A percentile compares a stretch with the other conserved stretches of the same genome.
Conservation (phyloP, 2,797 vertebrate genomes). For the Podargus strigoides region DNA sequence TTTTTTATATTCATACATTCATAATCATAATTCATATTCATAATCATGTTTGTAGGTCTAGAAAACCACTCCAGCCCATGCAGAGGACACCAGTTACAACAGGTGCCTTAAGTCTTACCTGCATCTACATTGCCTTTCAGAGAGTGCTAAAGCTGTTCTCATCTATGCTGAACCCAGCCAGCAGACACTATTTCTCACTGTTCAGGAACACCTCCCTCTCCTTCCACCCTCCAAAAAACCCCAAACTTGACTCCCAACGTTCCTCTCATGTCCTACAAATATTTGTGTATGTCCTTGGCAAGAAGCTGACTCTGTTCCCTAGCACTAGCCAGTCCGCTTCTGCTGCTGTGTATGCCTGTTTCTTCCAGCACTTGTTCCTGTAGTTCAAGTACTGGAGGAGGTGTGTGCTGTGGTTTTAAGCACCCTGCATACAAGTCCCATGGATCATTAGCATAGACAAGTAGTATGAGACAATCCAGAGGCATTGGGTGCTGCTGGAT, state of each 20-base stretch:
- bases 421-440: not conserved
- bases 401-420: not conserved
- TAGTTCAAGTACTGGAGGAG: not conserved
- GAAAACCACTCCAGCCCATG: not conserved
- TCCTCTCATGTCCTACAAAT: conserved; percentile 3
- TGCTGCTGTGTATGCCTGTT: not conserved
- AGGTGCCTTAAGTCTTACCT: not conserved
- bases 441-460: not conserved
- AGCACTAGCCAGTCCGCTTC: not conserved
- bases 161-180: not conserved
- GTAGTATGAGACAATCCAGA: not conserved
- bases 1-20: not conserved
- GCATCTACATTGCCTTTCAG: not conserved
- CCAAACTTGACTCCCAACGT: not conserved
- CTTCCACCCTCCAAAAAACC: not conserved
- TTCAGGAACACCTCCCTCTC: not conserved
- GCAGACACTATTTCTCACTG: not conserved
- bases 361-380: not conserved
- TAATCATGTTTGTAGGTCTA: not conserved
- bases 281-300: not conserved
- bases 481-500: not conserved
- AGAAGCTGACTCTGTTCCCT: not conserved
- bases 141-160: not conserved
- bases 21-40: not conserved
- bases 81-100: not conserved